A percentile compares a stretch with the other conserved stretches of the same genome.
phyloP scores from a whole-genome alignment of 2,113 vertebrate species.

The Labeo rohita region DNA sequence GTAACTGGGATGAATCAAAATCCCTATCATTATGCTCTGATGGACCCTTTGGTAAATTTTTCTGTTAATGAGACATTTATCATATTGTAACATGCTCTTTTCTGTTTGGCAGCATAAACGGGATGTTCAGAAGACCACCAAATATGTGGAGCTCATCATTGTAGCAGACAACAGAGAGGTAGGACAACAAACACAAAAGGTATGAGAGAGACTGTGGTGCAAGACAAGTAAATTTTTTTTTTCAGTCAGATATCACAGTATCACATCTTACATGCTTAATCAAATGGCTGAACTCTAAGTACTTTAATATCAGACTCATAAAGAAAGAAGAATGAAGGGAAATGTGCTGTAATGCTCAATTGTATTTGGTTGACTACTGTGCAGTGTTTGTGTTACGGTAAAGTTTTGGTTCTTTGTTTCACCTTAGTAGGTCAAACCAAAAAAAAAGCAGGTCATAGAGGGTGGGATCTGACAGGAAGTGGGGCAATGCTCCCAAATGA shows the following conservation, averaged over 20 bases:
- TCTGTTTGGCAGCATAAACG: slow-evolving; percentile 81
- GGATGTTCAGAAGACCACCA: slow-evolving; percentile 86
- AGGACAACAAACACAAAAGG: slow-evolving; percentile 59
- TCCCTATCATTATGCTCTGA: background rate
- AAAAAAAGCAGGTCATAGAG: slow-evolving; percentile 47
- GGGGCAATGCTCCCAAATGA: slow-evolving; percentile 17
- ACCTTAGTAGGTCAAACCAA: background rate
- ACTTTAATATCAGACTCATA: background rate
- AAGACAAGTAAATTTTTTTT: background rate
- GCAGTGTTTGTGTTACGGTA: background rate
- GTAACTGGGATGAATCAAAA: background rate
- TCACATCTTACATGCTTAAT: background rate
- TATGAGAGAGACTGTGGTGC: background rate
- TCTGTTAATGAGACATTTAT: background rate
- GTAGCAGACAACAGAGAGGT: slow-evolving; percentile 99
- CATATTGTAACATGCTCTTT: background rate
- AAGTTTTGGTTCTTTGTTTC: slow-evolving; percentile 21
- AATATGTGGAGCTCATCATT: slow-evolving; percentile 97
- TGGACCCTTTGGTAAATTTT: background rate
- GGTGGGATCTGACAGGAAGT: slow-evolving; percentile 40
- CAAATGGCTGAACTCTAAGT: background rate
- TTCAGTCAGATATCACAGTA: background rate
- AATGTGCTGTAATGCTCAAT: background rate
- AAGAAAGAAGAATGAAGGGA: background rate
- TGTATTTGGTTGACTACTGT: background rate